phyloP scores from a whole-genome alignment of 2,888 invertebrate species.

The Willowsia nigromaculata region DNA sequence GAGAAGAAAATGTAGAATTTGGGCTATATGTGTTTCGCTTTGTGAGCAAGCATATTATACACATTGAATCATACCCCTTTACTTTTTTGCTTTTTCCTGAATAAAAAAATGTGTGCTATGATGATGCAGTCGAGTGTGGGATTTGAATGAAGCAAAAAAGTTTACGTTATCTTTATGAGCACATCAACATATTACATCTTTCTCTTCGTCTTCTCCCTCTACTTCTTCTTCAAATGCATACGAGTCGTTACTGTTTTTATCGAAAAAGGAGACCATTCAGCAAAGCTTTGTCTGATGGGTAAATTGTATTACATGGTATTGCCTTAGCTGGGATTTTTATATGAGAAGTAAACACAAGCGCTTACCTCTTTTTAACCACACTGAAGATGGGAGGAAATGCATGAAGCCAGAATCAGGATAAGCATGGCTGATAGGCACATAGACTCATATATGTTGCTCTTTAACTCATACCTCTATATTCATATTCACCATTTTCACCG shows the following conservation, averaged over 20 bases:
- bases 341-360: conserved; percentile 3
- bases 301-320: not conserved
- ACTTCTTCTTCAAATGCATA: not conserved
- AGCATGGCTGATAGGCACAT: not conserved
- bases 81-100: conserved; percentile 43
- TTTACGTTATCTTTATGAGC: conserved; percentile 44
- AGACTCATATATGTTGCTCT: not conserved
- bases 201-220: not conserved
- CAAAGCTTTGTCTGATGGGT: not conserved
- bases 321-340: not conserved
- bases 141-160: conserved; percentile 45
- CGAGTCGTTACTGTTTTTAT: conserved; percentile 6
- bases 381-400: not conserved
- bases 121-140: conserved; percentile 45
- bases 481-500: not conserved
- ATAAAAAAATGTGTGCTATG: conserved; percentile 47
- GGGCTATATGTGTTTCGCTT: conserved; percentile 44
- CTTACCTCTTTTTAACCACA: conserved; percentile 25
- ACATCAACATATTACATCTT: conserved; percentile 23
- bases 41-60: conserved; percentile 13
- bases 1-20: conserved; percentile 45
- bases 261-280: conserved; percentile 30
- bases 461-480: not conserved
- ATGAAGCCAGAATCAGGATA: not conserved
- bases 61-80: not conserved